Base-by-base conservation (phyloP, 2,888 invertebrate genomes). In the Cantharis rustica region DNA sequence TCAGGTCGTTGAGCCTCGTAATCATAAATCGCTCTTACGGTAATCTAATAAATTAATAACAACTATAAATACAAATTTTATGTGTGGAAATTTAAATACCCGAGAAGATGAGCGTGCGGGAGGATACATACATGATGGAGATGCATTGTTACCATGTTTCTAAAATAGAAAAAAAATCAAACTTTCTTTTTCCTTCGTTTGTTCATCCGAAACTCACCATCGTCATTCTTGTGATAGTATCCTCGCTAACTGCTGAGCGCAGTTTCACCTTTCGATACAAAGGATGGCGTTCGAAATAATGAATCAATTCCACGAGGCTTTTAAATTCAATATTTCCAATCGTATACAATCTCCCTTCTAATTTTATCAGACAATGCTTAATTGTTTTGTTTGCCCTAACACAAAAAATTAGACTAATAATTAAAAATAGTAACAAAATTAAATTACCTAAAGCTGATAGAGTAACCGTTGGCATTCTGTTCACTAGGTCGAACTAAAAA, bases 361-460 rank as follows among this genome's bases (percentile, higher is more conserved):
- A 91, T 88, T 96, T 96, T 78, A 99, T 96, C 69, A 98, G 93
- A 87, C 98, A 99, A 87, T 99, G 99, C 88, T 99, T 99, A 80
- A 98, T 98, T 88, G 96, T 96, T 72, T 94, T 95, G 83, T 97
- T 97, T 2, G 96, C 95, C 85, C 97, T 96, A 86, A 69, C 90
- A 88, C 73, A 80, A 79, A 75, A 80, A 81, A 47, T 47, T 47
- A 2, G 1, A 4, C 1, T 27, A 10, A 2, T 11, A 27, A 17
- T 1, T 17, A 17, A 17, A 17, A 64, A 16, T 31, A 62, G 66
- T 17, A 15, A 23, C 4, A 70, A 72, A 72, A 72, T 10, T 71
- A 16, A 10, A n/a, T 83, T 86, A 95, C 93, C 97, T 94, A 88
- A 99, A 99, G 77, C 98, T 98, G 82, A 99, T 96, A 13, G 98